Base-by-base conservation (phyloP, 2,888 invertebrate species). In the Caenorhabditis sinica region DNA sequence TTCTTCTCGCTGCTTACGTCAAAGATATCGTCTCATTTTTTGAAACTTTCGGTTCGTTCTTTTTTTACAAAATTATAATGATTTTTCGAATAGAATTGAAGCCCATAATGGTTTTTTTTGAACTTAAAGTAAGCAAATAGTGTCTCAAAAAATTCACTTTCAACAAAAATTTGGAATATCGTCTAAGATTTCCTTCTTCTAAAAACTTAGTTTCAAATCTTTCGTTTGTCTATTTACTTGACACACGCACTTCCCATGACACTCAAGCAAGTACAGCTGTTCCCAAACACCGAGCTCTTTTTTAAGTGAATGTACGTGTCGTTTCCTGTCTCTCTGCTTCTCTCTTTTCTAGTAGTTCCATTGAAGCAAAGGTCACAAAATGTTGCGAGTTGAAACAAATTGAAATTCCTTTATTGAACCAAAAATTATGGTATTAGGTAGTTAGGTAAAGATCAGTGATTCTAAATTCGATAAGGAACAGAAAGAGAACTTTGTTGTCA, bases 201-300 rank as follows among this genome's bases (percentile, higher is more conserved):
- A 8, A 49, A 56, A 56, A 56, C 6, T 23, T 9, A 56, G 23
- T 15, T 1, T 40, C 69, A 28, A 68, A 56, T 60, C 66, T 81
- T 81, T 68, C 74, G 63, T 45, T 43, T 56, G 40, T 51, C 51
- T 74, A 49, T 74, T 69, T 69, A 69, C 69, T 69, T 69, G 72
- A 80, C 56, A 60, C 71, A 63, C 56, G 49, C 49, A 49, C 69
- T 77, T 56, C 33, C 66, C 69, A 49, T 69, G 71, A 69, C 77
- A 65, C 79, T 79, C 74, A 43, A 81, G 51, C 73, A 75, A 69
- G 74, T 82, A 75, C 82, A 74, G 75, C 80, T 80, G 80, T 80
- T 81, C 74, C 43, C 49, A 49, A 68, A 53, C 36, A 66, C n/a
- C 33, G 69, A 60, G 68, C 49, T 53, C 45, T 66, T 72, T 68